These are phyloP conservation scores for Amazona vittata DNA, from an alignment of 2,113 vertebrate species.

Conservation along the genomic window DNA sequence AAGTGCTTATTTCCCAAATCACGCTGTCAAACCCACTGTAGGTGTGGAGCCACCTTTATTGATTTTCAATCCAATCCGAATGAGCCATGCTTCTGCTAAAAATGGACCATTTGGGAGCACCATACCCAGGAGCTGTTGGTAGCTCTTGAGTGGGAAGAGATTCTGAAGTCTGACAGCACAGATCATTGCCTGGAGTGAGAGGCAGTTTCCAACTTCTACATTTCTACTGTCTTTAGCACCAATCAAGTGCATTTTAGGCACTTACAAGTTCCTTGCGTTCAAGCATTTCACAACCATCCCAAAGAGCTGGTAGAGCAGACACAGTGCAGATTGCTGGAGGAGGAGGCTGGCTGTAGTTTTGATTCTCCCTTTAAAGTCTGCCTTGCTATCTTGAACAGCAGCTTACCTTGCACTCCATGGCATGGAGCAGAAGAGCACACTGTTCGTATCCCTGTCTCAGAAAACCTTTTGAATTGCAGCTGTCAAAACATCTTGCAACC, in stretches of 20 bases:
- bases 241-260: fast-evolving
- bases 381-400: neutral
- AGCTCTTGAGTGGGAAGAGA: neutral
- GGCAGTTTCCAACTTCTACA: neutral
- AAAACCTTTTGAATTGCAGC: neutral
- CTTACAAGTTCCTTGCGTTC: neutral
- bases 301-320: neutral
- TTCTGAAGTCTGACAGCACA: neutral
- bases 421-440: neutral
- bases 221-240: neutral
- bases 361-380: neutral
- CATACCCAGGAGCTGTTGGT: neutral
- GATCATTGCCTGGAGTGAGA: neutral
- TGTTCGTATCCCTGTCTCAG: neutral
- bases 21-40: neutral
- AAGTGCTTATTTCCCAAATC: neutral
- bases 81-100: neutral
- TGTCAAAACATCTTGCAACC: fast-evolving
- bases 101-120: neutral
- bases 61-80: neutral
- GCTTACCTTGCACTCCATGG: neutral
- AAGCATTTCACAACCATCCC: neutral
- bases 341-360: neutral
- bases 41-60: neutral
- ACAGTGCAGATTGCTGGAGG: neutral